These are phyloP conservation scores for Acleris holmiana DNA, from an alignment of 2,888 invertebrate species.

Conservation along the genomic window DNA sequence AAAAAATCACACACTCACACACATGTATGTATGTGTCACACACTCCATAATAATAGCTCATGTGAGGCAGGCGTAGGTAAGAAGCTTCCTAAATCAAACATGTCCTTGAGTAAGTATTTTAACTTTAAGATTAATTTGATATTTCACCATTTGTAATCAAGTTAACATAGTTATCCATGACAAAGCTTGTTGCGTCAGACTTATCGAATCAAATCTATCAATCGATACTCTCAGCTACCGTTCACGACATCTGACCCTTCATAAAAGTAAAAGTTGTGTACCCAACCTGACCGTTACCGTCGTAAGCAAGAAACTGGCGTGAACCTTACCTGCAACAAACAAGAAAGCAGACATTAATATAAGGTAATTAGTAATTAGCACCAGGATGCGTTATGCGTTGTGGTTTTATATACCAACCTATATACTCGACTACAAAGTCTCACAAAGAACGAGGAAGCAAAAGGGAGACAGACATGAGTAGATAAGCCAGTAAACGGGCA, in stretches of 20 bases:
- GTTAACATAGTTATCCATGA: slow-evolving; percentile 30
- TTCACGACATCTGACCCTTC: slow-evolving; percentile 44
- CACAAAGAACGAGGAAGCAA: slow-evolving; percentile 49
- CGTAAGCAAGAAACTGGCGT: slow-evolving; percentile 47
- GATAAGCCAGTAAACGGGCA: slow-evolving; percentile 47
- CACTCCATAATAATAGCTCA: too few species aligned
- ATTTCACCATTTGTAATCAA: slow-evolving; percentile 9
- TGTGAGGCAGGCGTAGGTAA: not conserved
- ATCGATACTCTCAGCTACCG: slow-evolving; percentile 45
- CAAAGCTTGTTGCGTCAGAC: slow-evolving; percentile 23
- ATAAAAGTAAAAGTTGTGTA: slow-evolving; percentile 55
- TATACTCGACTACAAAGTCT: slow-evolving; percentile 25
- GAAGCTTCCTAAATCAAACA: too few species aligned
- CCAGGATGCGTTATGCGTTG: slow-evolving; percentile 38
- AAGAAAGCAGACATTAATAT: slow-evolving; percentile 50
- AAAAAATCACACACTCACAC: too few species aligned
- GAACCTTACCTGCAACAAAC: slow-evolving; percentile 63
- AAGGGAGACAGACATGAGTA: slow-evolving; percentile 41
- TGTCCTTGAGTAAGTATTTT: too few species aligned
- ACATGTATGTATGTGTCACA: too few species aligned
- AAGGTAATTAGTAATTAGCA: slow-evolving; percentile 49
- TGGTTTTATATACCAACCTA: too few species aligned
- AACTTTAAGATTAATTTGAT: not conserved
- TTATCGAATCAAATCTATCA: slow-evolving; percentile 30
- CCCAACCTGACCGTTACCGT: slow-evolving; percentile 39